phyloP scores from a whole-genome alignment of 2,797 vertebrate species.

The Poecilia gillii region DNA sequence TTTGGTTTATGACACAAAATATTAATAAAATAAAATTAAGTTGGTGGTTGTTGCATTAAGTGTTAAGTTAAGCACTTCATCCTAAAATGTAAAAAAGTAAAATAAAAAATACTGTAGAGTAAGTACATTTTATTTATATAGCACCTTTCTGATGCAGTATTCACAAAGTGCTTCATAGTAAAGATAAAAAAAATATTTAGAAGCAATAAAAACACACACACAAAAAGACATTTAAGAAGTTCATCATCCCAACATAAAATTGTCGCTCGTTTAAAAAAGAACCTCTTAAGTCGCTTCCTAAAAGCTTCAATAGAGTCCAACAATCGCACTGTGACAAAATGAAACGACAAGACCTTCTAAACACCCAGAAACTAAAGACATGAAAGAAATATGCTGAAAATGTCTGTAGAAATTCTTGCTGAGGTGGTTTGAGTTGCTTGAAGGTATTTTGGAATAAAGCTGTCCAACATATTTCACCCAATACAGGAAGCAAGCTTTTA shows the following conservation, averaged over 20 bases:
- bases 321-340: conserved; percentile 7
- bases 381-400: background rate
- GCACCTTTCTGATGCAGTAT: too few relatives aligned
- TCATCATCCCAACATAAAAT: background rate
- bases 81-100: background rate
- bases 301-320: too few relatives aligned
- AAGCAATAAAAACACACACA: too few relatives aligned
- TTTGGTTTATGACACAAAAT: background rate
- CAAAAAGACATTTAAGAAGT: too few relatives aligned
- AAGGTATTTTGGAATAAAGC: conserved; percentile 5
- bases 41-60: background rate
- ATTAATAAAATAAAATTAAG: background rate
- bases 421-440: conserved; percentile 7
- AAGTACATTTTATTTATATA: too few relatives aligned
- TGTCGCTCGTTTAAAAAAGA: too few relatives aligned
- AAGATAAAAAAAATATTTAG: too few relatives aligned
- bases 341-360: conserved; percentile 33
- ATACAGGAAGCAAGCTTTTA: conserved; percentile 8
- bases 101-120: background rate
- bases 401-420: background rate
- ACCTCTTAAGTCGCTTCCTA: too few relatives aligned
- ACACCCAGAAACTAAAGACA: conserved; percentile 20
- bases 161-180: too few relatives aligned
- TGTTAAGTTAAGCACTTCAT: background rate
- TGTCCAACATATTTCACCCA: conserved; percentile 1